Conservation (phyloP, 2,113 vertebrate genomes). For the Alethe diademata region DNA sequence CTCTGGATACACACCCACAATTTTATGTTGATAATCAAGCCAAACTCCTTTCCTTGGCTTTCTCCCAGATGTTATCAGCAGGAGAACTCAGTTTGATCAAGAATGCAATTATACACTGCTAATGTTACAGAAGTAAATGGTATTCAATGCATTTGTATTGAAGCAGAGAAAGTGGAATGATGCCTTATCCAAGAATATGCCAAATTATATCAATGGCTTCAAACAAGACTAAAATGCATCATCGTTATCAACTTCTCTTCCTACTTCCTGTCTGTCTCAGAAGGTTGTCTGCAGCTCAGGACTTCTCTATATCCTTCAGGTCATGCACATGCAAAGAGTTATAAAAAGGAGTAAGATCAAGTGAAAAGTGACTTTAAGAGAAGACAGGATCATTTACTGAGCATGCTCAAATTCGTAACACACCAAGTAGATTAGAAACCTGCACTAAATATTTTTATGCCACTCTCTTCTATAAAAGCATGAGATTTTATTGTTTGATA, state of each 20-base stretch:
- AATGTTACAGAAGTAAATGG: neutral
- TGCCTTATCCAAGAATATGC: neutral
- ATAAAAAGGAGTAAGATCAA: slow-evolving; percentile 44
- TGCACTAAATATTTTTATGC: neutral
- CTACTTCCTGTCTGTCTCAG: neutral
- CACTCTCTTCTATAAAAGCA: neutral
- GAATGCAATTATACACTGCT: neutral
- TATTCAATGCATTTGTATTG: neutral
- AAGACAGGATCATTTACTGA: slow-evolving; percentile 79
- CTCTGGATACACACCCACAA: neutral
- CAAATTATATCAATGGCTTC: neutral
- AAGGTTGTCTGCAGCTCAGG: slow-evolving; percentile 43
- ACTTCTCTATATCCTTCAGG: slow-evolving; percentile 58
- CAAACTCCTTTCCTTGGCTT: neutral
- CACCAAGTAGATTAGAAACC: slow-evolving; percentile 41
- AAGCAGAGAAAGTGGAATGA: neutral
- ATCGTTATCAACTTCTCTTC: neutral
- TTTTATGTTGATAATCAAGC: neutral
- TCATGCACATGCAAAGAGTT: slow-evolving; percentile 81
- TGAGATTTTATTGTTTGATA: neutral
- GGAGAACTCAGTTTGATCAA: neutral
- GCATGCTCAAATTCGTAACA: slow-evolving; percentile 74
- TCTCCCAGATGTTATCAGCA: neutral
- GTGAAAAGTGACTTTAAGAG: slow-evolving; percentile 39
- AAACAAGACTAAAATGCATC: neutral